These are phyloP conservation scores for Takifugu bimaculatus DNA, from an alignment of 2,113 vertebrate genomes.

Conservation along the genomic window DNA sequence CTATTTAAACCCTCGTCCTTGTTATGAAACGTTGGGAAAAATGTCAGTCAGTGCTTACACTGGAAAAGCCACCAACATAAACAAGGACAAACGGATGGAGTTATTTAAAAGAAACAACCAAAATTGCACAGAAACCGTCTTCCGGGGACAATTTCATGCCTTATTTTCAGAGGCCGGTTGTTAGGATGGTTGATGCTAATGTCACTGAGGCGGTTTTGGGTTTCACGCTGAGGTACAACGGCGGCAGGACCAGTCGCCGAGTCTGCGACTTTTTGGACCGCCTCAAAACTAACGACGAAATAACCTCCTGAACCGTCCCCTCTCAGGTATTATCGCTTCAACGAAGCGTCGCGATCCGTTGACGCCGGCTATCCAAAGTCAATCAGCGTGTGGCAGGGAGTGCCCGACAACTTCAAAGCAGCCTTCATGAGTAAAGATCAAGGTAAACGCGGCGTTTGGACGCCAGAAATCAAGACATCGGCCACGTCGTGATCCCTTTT, in stretches of 20 bases:
- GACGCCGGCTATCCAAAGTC: constrained; percentile 84
- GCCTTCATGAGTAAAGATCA: constrained; percentile 88
- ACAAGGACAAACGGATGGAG: constrained; percentile 7
- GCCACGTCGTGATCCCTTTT: not conserved
- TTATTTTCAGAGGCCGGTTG: too few relatives aligned
- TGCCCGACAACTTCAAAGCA: constrained; percentile 82
- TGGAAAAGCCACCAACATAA: constrained; percentile 12
- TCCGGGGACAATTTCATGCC: too few relatives aligned
- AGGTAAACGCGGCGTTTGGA: constrained; percentile 64
- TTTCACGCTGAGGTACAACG: too few relatives aligned
- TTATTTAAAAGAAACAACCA: not conserved
- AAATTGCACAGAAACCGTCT: not conserved
- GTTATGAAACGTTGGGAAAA: constrained; percentile 9
- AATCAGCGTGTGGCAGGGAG: constrained; percentile 83
- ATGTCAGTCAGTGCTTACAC: constrained; percentile 24
- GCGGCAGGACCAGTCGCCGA: too few relatives aligned
- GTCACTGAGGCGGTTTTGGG: too few relatives aligned
- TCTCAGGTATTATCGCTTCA: constrained; percentile 84
- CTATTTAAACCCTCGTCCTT: constrained; percentile 4
- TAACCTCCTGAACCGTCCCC: too few relatives aligned
- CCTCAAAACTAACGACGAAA: too few relatives aligned
- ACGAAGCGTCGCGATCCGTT: constrained; percentile 76
- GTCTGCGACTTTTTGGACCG: too few relatives aligned
- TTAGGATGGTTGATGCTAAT: too few relatives aligned
- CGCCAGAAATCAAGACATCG: not conserved